Evolutionary conservation across 2,113 vertebrate genomes (phyloP).

Genomic region (Stictonetta naevosa): DNA sequence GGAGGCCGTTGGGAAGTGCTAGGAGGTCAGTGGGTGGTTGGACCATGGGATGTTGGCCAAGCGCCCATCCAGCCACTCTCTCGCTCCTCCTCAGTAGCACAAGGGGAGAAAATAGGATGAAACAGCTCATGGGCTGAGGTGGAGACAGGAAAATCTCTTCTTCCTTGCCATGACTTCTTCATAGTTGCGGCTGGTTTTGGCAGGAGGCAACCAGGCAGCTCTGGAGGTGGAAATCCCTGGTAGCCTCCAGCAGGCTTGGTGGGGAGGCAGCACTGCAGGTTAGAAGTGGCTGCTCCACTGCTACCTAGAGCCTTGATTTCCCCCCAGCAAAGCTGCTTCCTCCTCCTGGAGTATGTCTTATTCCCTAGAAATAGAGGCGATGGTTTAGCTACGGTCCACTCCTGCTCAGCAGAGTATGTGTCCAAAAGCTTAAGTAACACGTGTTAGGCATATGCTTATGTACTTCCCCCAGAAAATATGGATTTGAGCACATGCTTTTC

Average conservation of each 20-base stretch:
- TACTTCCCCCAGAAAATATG: neutral
- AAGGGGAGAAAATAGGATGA: neutral
- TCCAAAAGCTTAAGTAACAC: neutral
- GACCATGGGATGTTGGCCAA: neutral
- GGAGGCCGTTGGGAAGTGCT: neutral
- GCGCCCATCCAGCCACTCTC: rapidly evolving
- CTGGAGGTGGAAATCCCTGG: neutral
- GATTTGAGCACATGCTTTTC: conserved; percentile 18
- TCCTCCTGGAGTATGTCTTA: neutral
- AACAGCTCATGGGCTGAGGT: rapidly evolving
- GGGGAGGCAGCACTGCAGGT: neutral
- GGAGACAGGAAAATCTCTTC: neutral
- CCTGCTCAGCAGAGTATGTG: neutral
- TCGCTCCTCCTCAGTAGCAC: neutral
- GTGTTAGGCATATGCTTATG: neutral
- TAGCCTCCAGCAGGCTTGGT: neutral
- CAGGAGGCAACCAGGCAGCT: neutral
- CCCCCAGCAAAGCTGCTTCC: neutral
- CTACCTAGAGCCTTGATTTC: neutral
- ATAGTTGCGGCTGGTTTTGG: neutral
- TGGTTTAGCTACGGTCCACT: neutral
- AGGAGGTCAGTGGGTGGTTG: neutral
- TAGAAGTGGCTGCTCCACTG: neutral
- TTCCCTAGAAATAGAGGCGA: neutral
- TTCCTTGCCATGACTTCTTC: neutral